Conservation (phyloP, 2,888 invertebrate genomes). For the Elmis aenea region DNA sequence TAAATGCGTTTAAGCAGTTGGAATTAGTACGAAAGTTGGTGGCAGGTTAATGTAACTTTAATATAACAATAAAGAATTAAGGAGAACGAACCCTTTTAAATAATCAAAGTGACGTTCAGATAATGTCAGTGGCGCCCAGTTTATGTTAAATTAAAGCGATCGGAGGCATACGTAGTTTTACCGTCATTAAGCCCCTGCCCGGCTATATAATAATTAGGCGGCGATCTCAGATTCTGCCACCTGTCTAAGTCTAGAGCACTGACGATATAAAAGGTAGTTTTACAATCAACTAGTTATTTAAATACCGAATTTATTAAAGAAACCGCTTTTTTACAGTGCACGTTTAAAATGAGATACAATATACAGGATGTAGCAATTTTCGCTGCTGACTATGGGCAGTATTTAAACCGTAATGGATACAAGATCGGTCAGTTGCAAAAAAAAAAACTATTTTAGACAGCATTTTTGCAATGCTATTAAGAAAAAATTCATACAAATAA, state of each 20-base stretch:
- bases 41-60: conserved; percentile 10
- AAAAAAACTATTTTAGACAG: too few relatives aligned
- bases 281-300: too few relatives aligned
- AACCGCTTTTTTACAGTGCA: too few relatives aligned
- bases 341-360: too few relatives aligned
- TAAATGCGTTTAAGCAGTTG: conserved; percentile 5
- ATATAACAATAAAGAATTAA: conserved; percentile 10
- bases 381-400: too few relatives aligned
- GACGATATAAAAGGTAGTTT: too few relatives aligned
- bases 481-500: too few relatives aligned
- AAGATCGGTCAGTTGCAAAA: too few relatives aligned
- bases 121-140: conserved; percentile 7
- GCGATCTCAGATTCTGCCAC: conserved; percentile 14
- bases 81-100: conserved; percentile 9
- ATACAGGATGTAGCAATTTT: too few relatives aligned
- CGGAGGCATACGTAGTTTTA: conserved; percentile 5
- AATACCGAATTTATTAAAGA: too few relatives aligned
- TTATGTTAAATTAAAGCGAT: conserved; percentile 7
- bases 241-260: conserved; percentile 12
- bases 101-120: conserved; percentile 8
- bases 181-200: conserved; percentile 14
- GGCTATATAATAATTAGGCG: conserved; percentile 13
- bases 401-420: too few relatives aligned
- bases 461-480: too few relatives aligned
- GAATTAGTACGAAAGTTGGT: conserved; percentile 7